Evolutionary conservation across 1,140 invertebrate genomes (phyloP), one percentile per base, ranked within the genome.

Genomic region (Mactra quadrangularis): DNA sequence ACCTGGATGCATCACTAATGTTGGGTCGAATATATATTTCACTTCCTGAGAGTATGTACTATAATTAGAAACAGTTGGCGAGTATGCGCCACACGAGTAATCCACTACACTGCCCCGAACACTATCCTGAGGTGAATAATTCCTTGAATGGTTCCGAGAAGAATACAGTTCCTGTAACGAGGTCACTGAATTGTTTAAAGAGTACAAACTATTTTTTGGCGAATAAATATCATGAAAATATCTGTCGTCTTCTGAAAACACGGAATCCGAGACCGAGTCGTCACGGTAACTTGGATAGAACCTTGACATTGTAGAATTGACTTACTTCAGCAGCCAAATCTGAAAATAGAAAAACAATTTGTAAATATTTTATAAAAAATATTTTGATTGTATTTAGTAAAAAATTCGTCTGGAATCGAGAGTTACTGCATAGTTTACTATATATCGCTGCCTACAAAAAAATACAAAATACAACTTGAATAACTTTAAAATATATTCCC

Each of bases 41-140:
- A 85, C 84, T 72, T 85, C 84, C 64, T 82, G 77, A 29, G 84
- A 85, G 62, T 85, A 85, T 27, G 84, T 85, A 4, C 77, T 82
- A 74, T 82, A 85, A 41, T 82, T 82, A n/a, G 84, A 85, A 27
- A 82, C 68, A 45, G 76, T 55, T 4, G 78, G 81, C 9, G 81
- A 83, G 50, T n/a, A 35, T 38, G n/a, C 38, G 22, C 68, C 31
- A 31, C 50, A 55, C n/a, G 59, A 33, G 29, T 60, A 60, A 60
- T 60, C 72, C 57, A n/a, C 27, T 25, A 31, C n/a, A 47, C 0
- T 68, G 27, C 19, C 27, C 27, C 33, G 29, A 4, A 15, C 27
- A 68, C 25, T 6, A 22, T 27, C 52, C 52, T 19, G 17, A 19
- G 52, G 52, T 55, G 52, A 55, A 55, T 55, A 55, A 55, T 27